phyloP scores from a whole-genome alignment of 92 coral and sea anemone genomes.

The Umimayanthus kanabou region DNA sequence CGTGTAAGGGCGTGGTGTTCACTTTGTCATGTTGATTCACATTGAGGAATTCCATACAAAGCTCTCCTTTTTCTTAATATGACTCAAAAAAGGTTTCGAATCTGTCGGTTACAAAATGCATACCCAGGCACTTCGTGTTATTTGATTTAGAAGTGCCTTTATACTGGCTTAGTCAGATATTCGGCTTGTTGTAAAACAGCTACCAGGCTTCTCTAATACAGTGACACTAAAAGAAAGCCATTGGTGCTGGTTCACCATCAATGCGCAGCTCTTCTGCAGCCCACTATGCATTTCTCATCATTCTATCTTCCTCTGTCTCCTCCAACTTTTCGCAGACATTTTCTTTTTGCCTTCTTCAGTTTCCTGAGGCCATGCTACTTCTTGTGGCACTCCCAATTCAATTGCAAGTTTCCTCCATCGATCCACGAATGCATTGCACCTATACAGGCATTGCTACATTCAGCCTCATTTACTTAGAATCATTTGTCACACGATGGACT shows the following conservation, averaged over 20 bases:
- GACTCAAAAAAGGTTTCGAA: neutral
- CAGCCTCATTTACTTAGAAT: conserved; percentile 4
- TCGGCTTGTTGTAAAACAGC: conserved; percentile 38
- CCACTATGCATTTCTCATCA: neutral
- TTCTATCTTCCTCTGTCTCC: neutral
- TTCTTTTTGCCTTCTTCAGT: neutral
- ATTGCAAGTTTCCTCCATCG: neutral
- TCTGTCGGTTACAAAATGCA: neutral
- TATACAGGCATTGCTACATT: neutral
- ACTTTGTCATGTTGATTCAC: neutral
- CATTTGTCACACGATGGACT: neutral
- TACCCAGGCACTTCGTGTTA: conserved; percentile 2
- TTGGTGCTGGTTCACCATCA: conserved; percentile 7
- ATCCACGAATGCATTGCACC: conserved; percentile 15
- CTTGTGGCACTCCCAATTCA: conserved; percentile 1
- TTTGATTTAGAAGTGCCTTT: conserved; percentile 3
- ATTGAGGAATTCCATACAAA: neutral
- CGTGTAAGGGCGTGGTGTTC: conserved; percentile 1
- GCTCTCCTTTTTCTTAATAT: neutral
- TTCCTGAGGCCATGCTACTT: neutral
- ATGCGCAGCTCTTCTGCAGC: neutral
- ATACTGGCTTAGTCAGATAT: conserved; percentile 4
- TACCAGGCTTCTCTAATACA: conserved; percentile 47
- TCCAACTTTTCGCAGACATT: neutral
- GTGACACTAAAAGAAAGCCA: conserved; percentile 11